These are phyloP conservation scores for Phenganax marumi DNA, from an alignment of 92 coral and sea anemone species.

Conservation along the genomic window DNA sequence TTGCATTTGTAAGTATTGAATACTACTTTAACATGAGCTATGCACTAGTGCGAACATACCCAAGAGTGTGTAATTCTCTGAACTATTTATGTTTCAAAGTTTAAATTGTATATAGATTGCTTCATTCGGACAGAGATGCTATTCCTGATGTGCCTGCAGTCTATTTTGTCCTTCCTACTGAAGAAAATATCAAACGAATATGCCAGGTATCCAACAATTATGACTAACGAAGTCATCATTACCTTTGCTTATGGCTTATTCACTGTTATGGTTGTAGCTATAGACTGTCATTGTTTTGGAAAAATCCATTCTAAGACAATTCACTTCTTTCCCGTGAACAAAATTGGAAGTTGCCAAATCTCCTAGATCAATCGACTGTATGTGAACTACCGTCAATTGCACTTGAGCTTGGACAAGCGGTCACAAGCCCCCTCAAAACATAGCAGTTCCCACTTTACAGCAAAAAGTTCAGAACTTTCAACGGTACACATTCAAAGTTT, in stretches of 20 bases:
- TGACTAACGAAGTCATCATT: neutral
- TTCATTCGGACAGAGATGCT: constrained; percentile 91
- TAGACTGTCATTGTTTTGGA: too few relatives aligned
- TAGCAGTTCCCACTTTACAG: too few relatives aligned
- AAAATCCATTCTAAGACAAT: too few relatives aligned
- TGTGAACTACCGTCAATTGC: too few relatives aligned
- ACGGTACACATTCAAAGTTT: too few relatives aligned
- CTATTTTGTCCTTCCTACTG: constrained; percentile 95
- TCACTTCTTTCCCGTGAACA: too few relatives aligned
- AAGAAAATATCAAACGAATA: constrained; percentile 95
- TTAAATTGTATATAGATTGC: constrained; percentile 49
- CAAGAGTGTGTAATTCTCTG: neutral
- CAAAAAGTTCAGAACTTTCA: too few relatives aligned
- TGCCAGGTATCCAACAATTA: constrained; percentile 65
- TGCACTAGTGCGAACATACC: too few relatives aligned
- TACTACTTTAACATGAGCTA: neutral
- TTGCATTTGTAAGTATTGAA: constrained; percentile 80
- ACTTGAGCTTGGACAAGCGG: too few relatives aligned
- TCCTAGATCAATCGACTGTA: too few relatives aligned
- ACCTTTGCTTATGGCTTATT: neutral
- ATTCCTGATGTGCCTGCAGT: constrained; percentile 98
- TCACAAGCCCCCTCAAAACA: too few relatives aligned
- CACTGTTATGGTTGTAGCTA: neutral
- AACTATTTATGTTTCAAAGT: neutral
- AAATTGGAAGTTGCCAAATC: too few relatives aligned